A percentile compares a stretch with the other conserved stretches of the same genome.
Conservation (phyloP, 2,888 invertebrate species). For the Eristalis pertinax region DNA sequence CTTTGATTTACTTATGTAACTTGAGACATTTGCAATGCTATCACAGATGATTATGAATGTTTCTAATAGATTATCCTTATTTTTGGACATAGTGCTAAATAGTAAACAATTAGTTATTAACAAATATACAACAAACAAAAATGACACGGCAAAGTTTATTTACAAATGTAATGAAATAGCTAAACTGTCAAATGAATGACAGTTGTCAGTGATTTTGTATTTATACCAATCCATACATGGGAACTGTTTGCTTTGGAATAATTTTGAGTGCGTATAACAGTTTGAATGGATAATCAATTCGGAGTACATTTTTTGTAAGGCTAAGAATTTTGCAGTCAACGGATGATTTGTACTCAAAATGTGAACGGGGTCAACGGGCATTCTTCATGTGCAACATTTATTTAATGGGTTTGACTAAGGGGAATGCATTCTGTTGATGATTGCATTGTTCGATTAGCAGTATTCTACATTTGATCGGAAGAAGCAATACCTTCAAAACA, state of each 20-base stretch:
- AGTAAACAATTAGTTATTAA: not conserved
- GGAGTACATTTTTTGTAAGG: not conserved
- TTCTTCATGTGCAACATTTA: no score
- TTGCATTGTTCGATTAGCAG: no score
- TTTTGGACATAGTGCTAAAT: conserved; percentile 46
- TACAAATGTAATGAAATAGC: conserved; percentile 89
- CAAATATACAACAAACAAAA: conserved; percentile 8
- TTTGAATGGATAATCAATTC: conserved; percentile 78
- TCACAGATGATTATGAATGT: conserved; percentile 90
- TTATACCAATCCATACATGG: not conserved
- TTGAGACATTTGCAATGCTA: conserved; percentile 88
- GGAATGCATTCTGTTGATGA: no score
- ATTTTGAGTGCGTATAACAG: not conserved
- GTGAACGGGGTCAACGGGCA: not conserved
- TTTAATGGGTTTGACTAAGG: no score
- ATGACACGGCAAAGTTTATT: conserved; percentile 35
- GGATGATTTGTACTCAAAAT: no score
- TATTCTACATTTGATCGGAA: no score
- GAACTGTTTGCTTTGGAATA: conserved; percentile 13
- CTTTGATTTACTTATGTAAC: conserved; percentile 91
- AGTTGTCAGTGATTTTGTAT: not conserved
- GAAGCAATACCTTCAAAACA: no score
- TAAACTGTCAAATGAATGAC: not conserved
- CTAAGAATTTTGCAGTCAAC: no score
- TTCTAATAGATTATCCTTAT: conserved; percentile 88